phyloP scores from a whole-genome alignment of 2,888 invertebrate species.

The Apotomis turbidana region DNA sequence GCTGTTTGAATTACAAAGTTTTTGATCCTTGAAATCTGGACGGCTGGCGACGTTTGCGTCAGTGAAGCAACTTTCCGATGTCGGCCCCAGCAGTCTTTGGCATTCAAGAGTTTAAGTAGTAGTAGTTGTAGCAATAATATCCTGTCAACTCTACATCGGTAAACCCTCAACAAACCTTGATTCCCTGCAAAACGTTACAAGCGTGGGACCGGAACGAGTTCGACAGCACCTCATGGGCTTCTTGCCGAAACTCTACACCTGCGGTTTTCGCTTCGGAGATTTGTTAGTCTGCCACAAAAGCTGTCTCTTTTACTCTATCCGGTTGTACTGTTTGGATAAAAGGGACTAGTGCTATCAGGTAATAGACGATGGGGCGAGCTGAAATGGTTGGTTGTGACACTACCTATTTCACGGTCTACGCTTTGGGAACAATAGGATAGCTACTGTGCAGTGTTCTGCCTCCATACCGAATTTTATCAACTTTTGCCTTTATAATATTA shows the following conservation, averaged over 20 bases:
- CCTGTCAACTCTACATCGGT: not conserved
- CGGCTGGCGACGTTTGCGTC: too few species aligned
- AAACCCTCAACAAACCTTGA: not conserved
- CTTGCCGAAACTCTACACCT: constrained; percentile 60
- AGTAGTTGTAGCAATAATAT: not conserved
- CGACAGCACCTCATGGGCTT: constrained; percentile 59
- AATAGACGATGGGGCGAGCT: not conserved
- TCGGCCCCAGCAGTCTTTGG: too few species aligned
- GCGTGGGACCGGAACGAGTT: constrained; percentile 69
- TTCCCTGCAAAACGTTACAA: constrained; percentile 49
- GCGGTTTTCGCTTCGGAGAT: constrained; percentile 60
- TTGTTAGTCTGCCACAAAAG: constrained; percentile 44
- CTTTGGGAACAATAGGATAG: not conserved
- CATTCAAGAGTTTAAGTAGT: too few species aligned
- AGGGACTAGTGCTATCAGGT: not conserved
- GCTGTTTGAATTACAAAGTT: too few species aligned
- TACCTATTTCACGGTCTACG: not conserved
- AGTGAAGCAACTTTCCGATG: too few species aligned
- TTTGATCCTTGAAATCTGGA: too few species aligned
- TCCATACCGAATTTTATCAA: too few species aligned
- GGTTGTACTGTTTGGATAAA: not conserved
- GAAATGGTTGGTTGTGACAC: not conserved
- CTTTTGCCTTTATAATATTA: too few species aligned
- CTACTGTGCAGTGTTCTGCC: not conserved
- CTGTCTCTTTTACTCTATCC: not conserved